Base-by-base conservation (phyloP, 2,888 invertebrate species). In the Andrena marginata region DNA sequence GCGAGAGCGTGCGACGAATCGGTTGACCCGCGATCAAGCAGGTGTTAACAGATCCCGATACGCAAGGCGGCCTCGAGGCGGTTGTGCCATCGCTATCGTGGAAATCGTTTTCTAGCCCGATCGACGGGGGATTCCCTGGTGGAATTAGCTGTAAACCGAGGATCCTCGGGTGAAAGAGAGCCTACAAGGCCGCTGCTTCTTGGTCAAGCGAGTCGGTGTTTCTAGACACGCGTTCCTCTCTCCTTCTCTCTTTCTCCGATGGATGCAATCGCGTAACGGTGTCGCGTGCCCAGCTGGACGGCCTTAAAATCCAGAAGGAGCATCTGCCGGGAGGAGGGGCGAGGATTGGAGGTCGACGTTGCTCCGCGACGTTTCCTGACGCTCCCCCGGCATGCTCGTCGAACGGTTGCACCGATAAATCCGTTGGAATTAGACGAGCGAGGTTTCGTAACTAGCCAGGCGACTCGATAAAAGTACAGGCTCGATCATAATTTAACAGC, bases 231-330 rank as follows among this genome's bases (percentile, higher is more conserved):
- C 33, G 48, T 62, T 49, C 23, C 10, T 10, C 33, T 13, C 54
- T 16, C 16, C 42, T 13, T 42, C 42, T 42, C 42, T 42, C 16
- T 16, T 23, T 51, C 51, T 2, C 51, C 51, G 51, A 31, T 31
- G 23, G 64, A 79, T 71, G 79, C 51, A 71, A 78, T 60, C 67
- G 67, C 62, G 67, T 87, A 87, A 87, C 80, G 80, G 80, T 84
- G 73, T 23, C 81, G 54, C 31, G 68, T 51, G 42, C 56, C 56
- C 56, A 62, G 10, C 54, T 31, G 20, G 4, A 6, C 59, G 60
- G 20, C 72, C 54, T 80, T 72, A 72, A 80, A 77, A 63, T 68
- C 31, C 35, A 60, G 60, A 65, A 76, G 76, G 16, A 56, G 56
- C 75, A 48, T 74, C 64, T 23, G 20, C 29, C 26, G 56, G 63